Conservation (phyloP, 2,113 vertebrate genomes). For the Sinocyclocheilus anophthalmus region DNA sequence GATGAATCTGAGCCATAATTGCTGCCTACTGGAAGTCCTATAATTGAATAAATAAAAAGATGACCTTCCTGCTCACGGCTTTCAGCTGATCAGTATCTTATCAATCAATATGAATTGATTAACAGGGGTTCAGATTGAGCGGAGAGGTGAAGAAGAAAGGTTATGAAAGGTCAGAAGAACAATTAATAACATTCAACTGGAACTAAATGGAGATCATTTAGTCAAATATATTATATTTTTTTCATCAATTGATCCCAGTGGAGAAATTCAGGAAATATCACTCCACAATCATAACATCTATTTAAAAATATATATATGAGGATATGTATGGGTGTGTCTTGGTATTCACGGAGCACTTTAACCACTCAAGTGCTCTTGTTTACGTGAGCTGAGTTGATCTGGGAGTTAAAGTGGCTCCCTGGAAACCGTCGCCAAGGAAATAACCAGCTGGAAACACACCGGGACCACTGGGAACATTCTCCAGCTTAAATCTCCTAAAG, state of each 20-base stretch:
- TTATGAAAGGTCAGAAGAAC: neutral
- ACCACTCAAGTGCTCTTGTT: conserved; percentile 48
- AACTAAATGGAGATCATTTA: neutral
- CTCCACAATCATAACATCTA: neutral
- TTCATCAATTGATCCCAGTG: no score
- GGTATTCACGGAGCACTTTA: neutral
- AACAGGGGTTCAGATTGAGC: neutral
- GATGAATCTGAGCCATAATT: neutral
- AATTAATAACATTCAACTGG: neutral
- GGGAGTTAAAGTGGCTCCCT: conserved; percentile 50
- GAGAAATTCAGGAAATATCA: neutral
- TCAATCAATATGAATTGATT: neutral
- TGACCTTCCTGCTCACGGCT: neutral
- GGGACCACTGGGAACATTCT: conserved; percentile 52
- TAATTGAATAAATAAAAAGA: neutral
- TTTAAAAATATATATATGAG: neutral
- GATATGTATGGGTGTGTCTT: conserved; percentile 7
- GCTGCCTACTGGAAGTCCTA: no score
- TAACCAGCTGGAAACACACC: conserved; percentile 45
- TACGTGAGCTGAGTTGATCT: conserved; percentile 52
- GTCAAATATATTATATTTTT: no score
- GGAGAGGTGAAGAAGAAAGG: neutral
- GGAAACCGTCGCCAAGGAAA: conserved; percentile 59
- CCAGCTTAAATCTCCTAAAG: conserved; percentile 45
- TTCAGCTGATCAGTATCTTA: neutral